Evolutionary conservation across 2,113 vertebrate genomes (phyloP).

Genomic region (Tragelaphus strepsiceros): DNA sequence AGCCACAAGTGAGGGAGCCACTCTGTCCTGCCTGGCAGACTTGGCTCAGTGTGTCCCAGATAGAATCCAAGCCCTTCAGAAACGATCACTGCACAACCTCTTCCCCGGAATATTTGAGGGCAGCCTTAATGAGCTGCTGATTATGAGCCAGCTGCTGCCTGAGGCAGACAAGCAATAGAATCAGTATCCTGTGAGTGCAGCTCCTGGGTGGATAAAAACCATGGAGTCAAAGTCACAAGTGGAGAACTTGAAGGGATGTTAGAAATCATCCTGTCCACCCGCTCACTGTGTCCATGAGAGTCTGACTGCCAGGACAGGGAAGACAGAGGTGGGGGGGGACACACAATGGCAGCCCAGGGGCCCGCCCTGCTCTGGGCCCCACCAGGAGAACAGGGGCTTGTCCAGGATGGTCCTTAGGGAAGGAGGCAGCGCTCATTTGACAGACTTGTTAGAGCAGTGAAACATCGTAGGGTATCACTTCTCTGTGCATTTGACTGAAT

Average conservation of each 20-base stretch:
- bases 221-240: not conserved
- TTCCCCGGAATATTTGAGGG: not conserved
- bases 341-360: not conserved
- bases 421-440: not conserved
- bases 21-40: not conserved
- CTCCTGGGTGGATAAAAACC: not conserved
- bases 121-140: not conserved
- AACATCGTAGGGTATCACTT: accelerated
- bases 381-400: not conserved
- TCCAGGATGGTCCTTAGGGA: no score
- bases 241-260: not conserved
- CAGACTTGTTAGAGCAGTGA: not conserved
- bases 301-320: not conserved
- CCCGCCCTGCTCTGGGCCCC: not conserved
- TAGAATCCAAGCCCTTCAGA: not conserved
- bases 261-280: not conserved
- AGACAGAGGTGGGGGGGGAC: not conserved
- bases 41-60: accelerated
- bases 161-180: not conserved
- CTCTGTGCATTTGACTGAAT: not conserved
- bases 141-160: not conserved
- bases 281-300: not conserved
- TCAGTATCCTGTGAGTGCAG: no score
- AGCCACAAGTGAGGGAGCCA: accelerated
- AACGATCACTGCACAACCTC: no score